Conservation (phyloP, 2,113 vertebrate species). For the Mus musculus region DNA sequence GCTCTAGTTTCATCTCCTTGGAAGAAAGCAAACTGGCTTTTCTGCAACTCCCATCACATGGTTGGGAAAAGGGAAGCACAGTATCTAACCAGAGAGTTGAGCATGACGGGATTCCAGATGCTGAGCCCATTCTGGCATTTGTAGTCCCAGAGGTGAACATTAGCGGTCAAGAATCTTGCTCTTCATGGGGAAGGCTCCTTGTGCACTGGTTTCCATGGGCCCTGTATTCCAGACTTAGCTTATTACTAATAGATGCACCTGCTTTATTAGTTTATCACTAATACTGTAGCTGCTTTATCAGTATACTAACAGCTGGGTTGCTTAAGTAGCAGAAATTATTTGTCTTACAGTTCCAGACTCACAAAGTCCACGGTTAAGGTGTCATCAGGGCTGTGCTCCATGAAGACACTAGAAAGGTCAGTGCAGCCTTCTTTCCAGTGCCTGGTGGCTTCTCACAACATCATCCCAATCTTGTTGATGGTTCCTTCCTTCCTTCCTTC, state of each 20-base stretch:
- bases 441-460: rapidly evolving
- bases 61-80: not conserved
- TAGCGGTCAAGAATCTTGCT: not conserved
- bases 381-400: rapidly evolving
- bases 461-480: no score
- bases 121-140: not conserved
- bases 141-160: rapidly evolving
- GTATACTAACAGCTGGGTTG: not conserved
- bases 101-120: not conserved
- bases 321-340: not conserved
- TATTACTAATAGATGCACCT: not conserved
- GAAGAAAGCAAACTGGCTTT: not conserved
- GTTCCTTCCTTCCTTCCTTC: not conserved
- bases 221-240: not conserved
- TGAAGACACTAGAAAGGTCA: rapidly evolving
- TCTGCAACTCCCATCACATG: not conserved
- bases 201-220: rapidly evolving
- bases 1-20: slow-evolving; percentile 5
- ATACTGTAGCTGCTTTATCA: no score
- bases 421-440: not conserved
- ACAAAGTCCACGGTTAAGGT: not conserved
- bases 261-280: no score
- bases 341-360: not conserved
- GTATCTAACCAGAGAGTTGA: not conserved
- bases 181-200: not conserved